Conservation (phyloP, 2,113 vertebrate genomes). For the Erythrolamprus reginae region DNA sequence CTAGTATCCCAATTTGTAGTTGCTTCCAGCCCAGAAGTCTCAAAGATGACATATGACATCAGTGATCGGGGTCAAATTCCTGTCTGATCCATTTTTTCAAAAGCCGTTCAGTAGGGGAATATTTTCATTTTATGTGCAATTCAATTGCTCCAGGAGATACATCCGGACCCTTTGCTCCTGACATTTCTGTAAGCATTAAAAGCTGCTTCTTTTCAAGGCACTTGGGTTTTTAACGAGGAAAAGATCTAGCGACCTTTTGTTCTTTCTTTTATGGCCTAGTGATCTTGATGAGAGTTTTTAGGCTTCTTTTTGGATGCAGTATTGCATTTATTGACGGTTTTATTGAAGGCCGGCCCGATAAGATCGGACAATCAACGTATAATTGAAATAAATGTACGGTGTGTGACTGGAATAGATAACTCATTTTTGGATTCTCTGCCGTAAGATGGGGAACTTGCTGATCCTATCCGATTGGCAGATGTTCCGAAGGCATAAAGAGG, state of each 20-base stretch:
- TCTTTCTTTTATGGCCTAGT: background rate
- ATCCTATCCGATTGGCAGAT: background rate
- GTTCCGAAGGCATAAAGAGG: background rate
- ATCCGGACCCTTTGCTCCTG: background rate
- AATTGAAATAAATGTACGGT: background rate
- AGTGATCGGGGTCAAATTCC: background rate
- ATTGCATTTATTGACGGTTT: background rate
- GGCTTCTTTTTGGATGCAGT: background rate
- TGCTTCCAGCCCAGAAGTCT: background rate
- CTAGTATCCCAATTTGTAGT: background rate
- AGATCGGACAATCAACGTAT: background rate
- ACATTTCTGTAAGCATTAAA: background rate
- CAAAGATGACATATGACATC: background rate
- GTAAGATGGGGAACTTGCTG: background rate
- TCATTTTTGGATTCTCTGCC: background rate
- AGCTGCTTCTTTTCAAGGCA: background rate
- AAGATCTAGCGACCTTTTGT: background rate
- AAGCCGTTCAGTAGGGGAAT: background rate
- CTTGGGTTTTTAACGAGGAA: background rate
- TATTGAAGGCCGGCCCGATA: background rate
- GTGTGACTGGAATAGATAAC: background rate
- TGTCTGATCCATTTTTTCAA: accelerated
- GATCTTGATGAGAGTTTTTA: background rate
- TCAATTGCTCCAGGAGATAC: background rate
- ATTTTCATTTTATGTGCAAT: background rate